Evolutionary conservation across 2,888 invertebrate genomes (phyloP).

Genomic region (Aradus depressus): DNA sequence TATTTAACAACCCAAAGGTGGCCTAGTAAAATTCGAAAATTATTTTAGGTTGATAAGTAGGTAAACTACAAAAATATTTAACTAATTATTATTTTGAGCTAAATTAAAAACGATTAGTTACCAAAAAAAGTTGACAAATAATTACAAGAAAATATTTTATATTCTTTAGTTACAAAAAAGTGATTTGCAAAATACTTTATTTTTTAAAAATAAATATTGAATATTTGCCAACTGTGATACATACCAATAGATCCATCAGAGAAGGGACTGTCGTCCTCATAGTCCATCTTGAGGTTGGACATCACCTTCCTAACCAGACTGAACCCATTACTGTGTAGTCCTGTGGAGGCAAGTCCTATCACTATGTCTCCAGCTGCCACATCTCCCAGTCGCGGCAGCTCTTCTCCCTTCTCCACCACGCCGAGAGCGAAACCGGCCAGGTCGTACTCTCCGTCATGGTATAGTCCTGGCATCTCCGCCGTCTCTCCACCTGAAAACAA

Average conservation of each 20-base stretch:
- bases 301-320: conserved; percentile 75
- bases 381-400: conserved; percentile 56
- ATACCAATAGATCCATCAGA: conserved; percentile 58
- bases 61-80: too few relatives aligned
- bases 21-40: too few relatives aligned
- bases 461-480: conserved; percentile 95
- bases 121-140: too few relatives aligned
- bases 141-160: neutral
- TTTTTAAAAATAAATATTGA: neutral
- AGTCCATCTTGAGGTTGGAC: conserved; percentile 50
- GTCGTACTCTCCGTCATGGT: conserved; percentile 78
- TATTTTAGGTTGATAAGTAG: too few relatives aligned
- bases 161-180: neutral
- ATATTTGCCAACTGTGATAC: neutral
- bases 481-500: conserved; percentile 71
- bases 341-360: conserved; percentile 77
- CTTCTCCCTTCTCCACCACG: conserved; percentile 63
- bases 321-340: conserved; percentile 91
- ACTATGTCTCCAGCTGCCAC: conserved; percentile 67
- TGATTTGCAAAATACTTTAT: neutral
- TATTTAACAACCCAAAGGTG: too few relatives aligned
- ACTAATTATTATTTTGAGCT: too few relatives aligned
- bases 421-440: conserved; percentile 94
- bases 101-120: too few relatives aligned
- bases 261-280: conserved; percentile 59